Evolutionary conservation across 2,888 invertebrate species (phyloP).

Genomic region (Lapara coniferarum): DNA sequence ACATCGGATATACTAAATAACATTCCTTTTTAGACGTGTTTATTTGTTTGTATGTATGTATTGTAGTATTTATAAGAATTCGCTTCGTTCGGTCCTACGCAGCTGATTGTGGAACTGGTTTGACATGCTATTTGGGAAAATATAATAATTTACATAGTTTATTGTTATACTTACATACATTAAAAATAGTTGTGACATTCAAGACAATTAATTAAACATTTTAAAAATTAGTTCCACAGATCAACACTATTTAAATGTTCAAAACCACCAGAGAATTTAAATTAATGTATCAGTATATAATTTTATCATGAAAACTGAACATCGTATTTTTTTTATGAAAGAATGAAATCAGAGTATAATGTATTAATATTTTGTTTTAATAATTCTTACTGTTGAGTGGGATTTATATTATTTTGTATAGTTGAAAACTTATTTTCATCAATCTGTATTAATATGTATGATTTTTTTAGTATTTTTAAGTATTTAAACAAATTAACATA

Average conservation of each 20-base stretch:
- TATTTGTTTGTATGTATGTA: slow-evolving; percentile 30
- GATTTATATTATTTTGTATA: slow-evolving; percentile 3
- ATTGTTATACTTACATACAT: not conserved
- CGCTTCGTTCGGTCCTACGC: not conserved
- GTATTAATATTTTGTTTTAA: not conserved
- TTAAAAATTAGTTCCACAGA: not conserved
- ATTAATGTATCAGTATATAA: slow-evolving; percentile 3
- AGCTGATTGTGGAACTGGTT: not conserved
- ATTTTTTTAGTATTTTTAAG: slow-evolving; percentile 27
- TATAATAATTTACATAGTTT: not conserved
- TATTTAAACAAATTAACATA: slow-evolving; percentile 34
- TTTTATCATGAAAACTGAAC: slow-evolving; percentile 3
- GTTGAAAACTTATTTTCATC: not conserved
- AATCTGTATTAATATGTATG: slow-evolving; percentile 16
- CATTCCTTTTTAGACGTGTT: slow-evolving; percentile 41
- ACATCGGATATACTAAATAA: slow-evolving; percentile 44
- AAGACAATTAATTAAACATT: not conserved
- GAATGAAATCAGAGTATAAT: slow-evolving; percentile 2
- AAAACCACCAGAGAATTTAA: not conserved
- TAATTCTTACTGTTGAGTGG: slow-evolving; percentile 9
- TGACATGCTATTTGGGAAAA: not conserved
- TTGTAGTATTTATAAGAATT: slow-evolving; percentile 11
- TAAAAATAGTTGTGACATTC: not conserved
- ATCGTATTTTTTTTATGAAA: not conserved
- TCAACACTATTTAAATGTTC: not conserved